These are phyloP conservation scores for Machaerirhynchus nigripectus DNA, from an alignment of 2,113 vertebrate species.

Conservation along the genomic window DNA sequence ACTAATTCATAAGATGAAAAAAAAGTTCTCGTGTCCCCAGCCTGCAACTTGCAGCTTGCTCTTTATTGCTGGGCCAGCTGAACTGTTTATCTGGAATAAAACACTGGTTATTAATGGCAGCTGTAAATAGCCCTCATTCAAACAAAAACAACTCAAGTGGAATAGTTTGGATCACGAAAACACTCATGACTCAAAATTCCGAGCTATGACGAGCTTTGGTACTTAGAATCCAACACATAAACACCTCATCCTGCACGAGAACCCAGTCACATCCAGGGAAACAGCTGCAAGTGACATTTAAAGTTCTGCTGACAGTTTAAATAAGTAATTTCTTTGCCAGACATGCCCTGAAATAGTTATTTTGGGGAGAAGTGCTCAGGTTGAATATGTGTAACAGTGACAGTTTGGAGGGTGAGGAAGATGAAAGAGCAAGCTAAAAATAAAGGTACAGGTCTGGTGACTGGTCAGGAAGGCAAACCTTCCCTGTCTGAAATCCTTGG, in stretches of 20 bases:
- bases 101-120: not conserved
- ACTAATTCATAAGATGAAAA: conserved; percentile 1
- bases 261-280: not conserved
- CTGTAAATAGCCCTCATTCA: not conserved
- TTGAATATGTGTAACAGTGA: not conserved
- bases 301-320: not conserved
- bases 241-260: not conserved
- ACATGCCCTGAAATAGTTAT: not conserved
- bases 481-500: not conserved
- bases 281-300: not conserved
- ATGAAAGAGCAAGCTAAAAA: conserved; percentile 2
- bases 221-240: not conserved
- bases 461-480: not conserved
- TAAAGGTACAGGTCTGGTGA: not conserved
- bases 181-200: not conserved
- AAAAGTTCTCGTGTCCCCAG: not conserved
- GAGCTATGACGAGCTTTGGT: fast-evolving
- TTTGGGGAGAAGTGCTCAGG: not conserved
- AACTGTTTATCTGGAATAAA: not conserved
- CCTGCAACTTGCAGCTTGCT: not conserved
- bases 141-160: not conserved
- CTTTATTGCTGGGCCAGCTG: not conserved
- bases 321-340: not conserved
- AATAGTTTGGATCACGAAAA: not conserved
- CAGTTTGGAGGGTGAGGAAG: not conserved